Evolutionary conservation across 2,113 vertebrate genomes (phyloP).

Genomic region (Pterocles burchelli): DNA sequence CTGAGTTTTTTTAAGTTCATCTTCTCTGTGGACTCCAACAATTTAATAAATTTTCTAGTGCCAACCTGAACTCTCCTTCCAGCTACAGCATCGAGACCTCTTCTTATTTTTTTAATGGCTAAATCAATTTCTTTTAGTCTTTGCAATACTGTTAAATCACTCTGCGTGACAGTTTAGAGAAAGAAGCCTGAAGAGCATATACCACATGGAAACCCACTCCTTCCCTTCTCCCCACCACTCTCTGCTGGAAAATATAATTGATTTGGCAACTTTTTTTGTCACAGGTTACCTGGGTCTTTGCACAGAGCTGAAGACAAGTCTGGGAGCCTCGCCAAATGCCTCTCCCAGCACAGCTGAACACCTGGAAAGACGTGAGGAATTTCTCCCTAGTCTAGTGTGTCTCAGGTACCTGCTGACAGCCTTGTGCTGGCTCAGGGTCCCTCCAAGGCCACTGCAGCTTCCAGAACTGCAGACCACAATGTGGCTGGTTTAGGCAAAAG

Average conservation of each 20-base stretch:
- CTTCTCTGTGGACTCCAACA: background rate
- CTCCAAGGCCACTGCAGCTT: background rate
- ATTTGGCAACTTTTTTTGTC: background rate
- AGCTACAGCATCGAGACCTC: background rate
- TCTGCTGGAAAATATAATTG: background rate
- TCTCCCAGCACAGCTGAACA: background rate
- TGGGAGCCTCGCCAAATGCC: background rate
- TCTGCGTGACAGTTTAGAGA: background rate
- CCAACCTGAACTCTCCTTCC: constrained; percentile 1
- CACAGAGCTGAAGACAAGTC: background rate
- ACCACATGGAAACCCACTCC: background rate
- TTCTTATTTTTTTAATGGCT: background rate
- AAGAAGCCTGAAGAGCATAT: background rate
- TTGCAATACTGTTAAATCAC: background rate
- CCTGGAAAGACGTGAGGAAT: background rate
- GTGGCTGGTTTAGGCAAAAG: background rate
- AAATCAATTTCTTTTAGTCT: constrained; percentile 26
- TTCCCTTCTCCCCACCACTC: background rate
- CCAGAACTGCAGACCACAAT: background rate
- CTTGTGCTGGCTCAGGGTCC: background rate
- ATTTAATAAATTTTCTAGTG: constrained; percentile 1
- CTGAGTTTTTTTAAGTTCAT: background rate
- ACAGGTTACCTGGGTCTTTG: background rate
- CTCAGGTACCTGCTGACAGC: background rate
- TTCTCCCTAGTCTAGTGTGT: background rate